Evolutionary conservation across 1,140 invertebrate genomes (phyloP).

Genomic region (Pantala flavescens): DNA sequence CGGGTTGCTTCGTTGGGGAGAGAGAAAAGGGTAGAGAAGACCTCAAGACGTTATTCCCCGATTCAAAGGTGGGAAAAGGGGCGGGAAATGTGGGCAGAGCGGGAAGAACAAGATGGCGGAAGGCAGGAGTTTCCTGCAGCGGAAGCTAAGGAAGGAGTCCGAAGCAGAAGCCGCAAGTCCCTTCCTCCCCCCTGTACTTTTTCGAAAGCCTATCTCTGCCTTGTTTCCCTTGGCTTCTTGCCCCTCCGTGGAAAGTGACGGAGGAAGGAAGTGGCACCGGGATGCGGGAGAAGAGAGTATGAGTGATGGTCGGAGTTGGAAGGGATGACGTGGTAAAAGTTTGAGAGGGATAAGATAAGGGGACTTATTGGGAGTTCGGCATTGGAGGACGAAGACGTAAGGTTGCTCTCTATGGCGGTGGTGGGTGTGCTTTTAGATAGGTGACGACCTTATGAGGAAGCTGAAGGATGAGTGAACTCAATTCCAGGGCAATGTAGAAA

Average conservation of each 20-base stretch:
- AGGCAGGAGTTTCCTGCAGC: constrained; percentile 2
- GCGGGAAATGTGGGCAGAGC: neutral
- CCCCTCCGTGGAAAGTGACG: neutral
- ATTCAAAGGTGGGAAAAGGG: neutral
- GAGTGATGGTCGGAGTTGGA: too few species aligned
- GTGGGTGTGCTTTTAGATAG: too few species aligned
- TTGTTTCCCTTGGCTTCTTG: neutral
- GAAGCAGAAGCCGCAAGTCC: neutral
- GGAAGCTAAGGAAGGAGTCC: constrained; percentile 7
- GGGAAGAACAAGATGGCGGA: constrained; percentile 2
- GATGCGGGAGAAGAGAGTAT: too few species aligned
- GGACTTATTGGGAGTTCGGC: too few species aligned
- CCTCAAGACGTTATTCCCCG: neutral
- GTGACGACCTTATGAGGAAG: too few species aligned
- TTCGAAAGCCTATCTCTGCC: neutral
- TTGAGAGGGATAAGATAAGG: too few species aligned
- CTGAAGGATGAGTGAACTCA: too few species aligned
- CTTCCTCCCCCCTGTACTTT: neutral
- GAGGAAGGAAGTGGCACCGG: neutral
- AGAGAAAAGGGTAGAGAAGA: neutral
- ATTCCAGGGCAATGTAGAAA: too few species aligned
- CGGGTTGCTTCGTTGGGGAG: neutral
- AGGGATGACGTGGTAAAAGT: too few species aligned
- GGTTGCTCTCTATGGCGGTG: too few species aligned
- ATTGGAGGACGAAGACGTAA: too few species aligned